Evolutionary conservation across 1,140 invertebrate genomes (phyloP).

Genomic region (Scaptodrosophila lebanonensis): DNA sequence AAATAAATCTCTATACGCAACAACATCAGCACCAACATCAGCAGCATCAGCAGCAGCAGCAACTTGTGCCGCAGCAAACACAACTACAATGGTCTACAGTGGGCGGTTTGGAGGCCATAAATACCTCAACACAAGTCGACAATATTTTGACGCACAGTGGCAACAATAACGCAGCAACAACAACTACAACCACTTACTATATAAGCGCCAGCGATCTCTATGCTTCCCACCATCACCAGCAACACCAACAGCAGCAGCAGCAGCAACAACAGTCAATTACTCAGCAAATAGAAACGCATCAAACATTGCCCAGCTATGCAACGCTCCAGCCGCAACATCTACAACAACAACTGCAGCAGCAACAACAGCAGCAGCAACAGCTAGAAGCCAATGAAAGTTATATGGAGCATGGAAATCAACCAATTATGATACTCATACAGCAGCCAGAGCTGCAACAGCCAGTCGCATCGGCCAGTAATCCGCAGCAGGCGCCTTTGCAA

Average conservation of each 20-base stretch:
- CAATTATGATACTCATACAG: slow-evolving; percentile 65
- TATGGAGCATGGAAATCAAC: slow-evolving; percentile 43
- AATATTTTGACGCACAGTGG: slow-evolving; percentile 17
- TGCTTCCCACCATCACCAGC: slow-evolving; percentile 29
- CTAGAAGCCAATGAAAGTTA: slow-evolving; percentile 60
- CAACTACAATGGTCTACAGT: slow-evolving; percentile 58
- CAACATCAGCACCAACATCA: too few relatives aligned
- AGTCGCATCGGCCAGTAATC: slow-evolving; percentile 55
- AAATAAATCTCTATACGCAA: too few relatives aligned
- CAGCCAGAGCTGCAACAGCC: slow-evolving; percentile 52
- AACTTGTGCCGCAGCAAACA: slow-evolving; percentile 7
- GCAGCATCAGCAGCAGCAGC: neutral
- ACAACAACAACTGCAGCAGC: slow-evolving; percentile 27
- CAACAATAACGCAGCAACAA: slow-evolving; percentile 5
- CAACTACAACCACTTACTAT: slow-evolving; percentile 59
- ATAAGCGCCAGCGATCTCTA: slow-evolving; percentile 64
- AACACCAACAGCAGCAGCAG: slow-evolving; percentile 11
- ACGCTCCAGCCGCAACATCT: neutral
- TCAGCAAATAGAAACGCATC: too few relatives aligned
- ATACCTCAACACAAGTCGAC: slow-evolving; percentile 25
- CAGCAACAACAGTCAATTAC: too few relatives aligned
- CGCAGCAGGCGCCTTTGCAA: slow-evolving; percentile 58
- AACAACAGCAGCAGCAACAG: slow-evolving; percentile 22
- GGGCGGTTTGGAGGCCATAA: slow-evolving; percentile 54
- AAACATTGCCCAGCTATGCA: too few relatives aligned